A percentile compares a stretch with the other conserved stretches of the same genome.
Conservation (phyloP, 2,888 invertebrate genomes). For the Athrips mouffetella region DNA sequence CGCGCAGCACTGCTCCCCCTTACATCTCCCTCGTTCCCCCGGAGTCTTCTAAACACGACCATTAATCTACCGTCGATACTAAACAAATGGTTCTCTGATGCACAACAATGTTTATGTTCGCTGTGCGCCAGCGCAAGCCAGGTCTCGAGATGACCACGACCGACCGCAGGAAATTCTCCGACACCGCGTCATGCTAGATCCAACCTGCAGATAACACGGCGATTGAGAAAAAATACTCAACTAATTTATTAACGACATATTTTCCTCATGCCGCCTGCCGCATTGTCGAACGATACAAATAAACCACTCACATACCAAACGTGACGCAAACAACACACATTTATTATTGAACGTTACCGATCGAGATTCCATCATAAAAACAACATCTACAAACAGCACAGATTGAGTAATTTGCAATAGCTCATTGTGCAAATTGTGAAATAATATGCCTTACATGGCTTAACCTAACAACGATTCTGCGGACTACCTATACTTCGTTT, state of each 20-base stretch:
- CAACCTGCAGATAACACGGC: not conserved
- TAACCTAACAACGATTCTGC: too few species aligned
- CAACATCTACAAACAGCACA: not conserved
- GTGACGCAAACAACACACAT: slow-evolving; percentile 2
- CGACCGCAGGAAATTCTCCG: slow-evolving; percentile 1
- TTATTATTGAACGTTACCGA: not conserved
- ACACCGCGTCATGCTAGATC: slow-evolving; percentile 6
- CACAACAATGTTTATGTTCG: slow-evolving; percentile 8
- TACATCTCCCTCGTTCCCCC: not conserved
- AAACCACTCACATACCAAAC: not conserved
- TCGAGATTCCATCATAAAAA: slow-evolving; percentile 7
- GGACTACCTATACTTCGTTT: too few species aligned
- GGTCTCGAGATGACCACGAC: not conserved
- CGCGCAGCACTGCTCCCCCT: not conserved
- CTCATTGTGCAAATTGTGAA: slow-evolving; percentile 8
- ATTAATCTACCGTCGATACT: slow-evolving; percentile 12
- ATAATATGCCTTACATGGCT: too few species aligned
- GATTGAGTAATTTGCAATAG: not conserved
- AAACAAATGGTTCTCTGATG: slow-evolving; percentile 12
- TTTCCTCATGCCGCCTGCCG: not conserved
- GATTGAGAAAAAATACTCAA: not conserved
- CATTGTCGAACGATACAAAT: not conserved
- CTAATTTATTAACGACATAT: not conserved
- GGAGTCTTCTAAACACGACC: not conserved
- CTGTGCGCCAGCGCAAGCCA: not conserved